Evolutionary conservation across 2,888 invertebrate genomes (phyloP).

Genomic region (Abrostola triplasia): DNA sequence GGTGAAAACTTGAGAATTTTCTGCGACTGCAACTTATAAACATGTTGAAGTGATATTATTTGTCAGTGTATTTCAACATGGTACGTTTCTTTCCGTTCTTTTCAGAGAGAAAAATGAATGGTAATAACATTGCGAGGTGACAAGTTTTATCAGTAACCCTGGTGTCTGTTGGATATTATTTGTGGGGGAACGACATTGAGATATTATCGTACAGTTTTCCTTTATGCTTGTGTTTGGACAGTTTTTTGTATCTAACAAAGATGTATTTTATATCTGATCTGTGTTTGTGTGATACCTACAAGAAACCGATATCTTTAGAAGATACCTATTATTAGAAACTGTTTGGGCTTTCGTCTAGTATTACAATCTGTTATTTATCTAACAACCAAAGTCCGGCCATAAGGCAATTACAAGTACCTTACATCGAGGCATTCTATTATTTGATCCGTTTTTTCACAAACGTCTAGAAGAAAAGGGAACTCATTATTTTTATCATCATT

Average conservation of each 20-base stretch:
- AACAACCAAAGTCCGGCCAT: too few species aligned
- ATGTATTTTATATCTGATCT: background rate
- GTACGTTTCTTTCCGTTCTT: constrained; percentile 26
- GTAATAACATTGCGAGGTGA: constrained; percentile 18
- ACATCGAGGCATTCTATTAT: too few species aligned
- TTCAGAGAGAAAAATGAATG: constrained; percentile 37
- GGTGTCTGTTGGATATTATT: background rate
- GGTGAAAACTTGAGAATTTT: constrained; percentile 59
- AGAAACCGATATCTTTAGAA: too few species aligned
- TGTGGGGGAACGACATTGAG: constrained; percentile 21
- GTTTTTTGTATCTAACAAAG: background rate
- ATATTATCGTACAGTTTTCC: constrained; percentile 1
- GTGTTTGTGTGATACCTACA: too few species aligned
- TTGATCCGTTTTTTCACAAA: too few species aligned
- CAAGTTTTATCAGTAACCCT: constrained; percentile 23
- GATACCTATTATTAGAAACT: too few species aligned
- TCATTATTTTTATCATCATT: too few species aligned
- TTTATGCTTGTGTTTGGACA: background rate
- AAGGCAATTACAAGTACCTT: too few species aligned
- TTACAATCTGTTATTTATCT: too few species aligned
- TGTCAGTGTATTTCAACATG: constrained; percentile 54
- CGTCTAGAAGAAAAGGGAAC: too few species aligned
- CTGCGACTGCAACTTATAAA: constrained; percentile 54
- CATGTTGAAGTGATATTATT: constrained; percentile 55
- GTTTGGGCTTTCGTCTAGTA: too few species aligned